Evolutionary conservation across 2,888 invertebrate genomes (phyloP).

Genomic region (Agrypnus murinus): DNA sequence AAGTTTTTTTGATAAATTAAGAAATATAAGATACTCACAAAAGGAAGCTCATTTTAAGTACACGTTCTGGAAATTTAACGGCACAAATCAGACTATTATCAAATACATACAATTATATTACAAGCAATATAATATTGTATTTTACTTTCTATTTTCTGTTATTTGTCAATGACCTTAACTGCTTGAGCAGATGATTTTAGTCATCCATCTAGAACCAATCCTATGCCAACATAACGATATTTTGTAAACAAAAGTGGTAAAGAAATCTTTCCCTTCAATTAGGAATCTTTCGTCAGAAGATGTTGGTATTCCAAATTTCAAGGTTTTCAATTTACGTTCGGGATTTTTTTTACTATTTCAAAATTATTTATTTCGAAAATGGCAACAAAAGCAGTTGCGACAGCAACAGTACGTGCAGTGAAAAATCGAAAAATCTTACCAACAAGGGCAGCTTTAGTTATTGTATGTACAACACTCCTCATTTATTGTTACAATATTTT

Average conservation of each 20-base stretch:
- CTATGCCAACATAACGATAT: conserved; percentile 23
- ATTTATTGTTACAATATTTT: conserved; percentile 1
- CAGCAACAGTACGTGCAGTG: conserved; percentile 92
- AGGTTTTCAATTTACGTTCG: conserved; percentile 6
- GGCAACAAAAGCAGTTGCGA: conserved; percentile 86
- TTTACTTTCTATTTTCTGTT: conserved; percentile 49
- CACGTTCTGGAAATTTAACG: conserved; percentile 34
- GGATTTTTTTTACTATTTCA: conserved; percentile 11
- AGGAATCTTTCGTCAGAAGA: conserved; percentile 3
- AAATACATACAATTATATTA: conserved; percentile 39
- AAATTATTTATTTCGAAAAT: conserved; percentile 70
- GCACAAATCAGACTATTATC: conserved; percentile 27
- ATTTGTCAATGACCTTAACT: conserved; percentile 64
- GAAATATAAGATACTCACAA: conserved; percentile 73
- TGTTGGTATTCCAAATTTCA: not conserved
- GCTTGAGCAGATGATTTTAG: conserved; percentile 58
- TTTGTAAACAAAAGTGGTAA: not conserved
- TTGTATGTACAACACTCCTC: conserved; percentile 69
- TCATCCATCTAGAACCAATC: conserved; percentile 53
- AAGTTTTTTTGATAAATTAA: conserved; percentile 34
- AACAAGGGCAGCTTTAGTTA: conserved; percentile 87
- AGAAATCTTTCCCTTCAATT: not conserved
- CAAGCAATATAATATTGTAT: conserved; percentile 9
- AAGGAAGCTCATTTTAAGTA: conserved; percentile 76
- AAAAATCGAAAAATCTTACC: conserved; percentile 86